These are phyloP conservation scores for Aphelinus certus DNA, from an alignment of 1,140 invertebrate species.

Conservation along the genomic window DNA sequence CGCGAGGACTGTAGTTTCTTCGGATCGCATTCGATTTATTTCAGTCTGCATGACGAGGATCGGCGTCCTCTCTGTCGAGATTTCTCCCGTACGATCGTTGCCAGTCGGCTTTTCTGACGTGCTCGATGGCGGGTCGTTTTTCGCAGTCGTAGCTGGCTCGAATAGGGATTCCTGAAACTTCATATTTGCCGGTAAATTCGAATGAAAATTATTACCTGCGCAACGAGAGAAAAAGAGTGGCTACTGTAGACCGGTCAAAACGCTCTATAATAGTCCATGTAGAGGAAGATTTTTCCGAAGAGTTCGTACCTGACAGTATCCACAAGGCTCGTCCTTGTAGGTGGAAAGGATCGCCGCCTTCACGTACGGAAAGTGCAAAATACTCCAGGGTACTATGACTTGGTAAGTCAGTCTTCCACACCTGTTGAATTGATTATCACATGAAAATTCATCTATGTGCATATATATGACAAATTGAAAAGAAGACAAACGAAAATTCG, in stretches of 20 bases:
- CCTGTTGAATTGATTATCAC: conserved; percentile 37
- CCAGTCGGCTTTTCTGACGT: no score
- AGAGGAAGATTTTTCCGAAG: no score
- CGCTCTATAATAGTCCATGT: no score
- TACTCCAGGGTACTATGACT: conserved; percentile 61
- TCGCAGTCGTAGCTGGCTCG: background rate
- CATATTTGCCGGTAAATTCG: background rate
- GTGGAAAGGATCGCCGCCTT: conserved; percentile 62
- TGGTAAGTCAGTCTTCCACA: conserved; percentile 60
- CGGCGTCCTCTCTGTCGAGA: no score
- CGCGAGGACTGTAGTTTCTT: background rate
- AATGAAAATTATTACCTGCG: background rate
- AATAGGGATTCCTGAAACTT: conserved; percentile 6
- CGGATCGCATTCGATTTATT: no score
- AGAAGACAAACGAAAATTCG: background rate
- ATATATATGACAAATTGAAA: background rate
- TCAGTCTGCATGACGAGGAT: no score
- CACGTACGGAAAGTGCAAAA: conserved; percentile 60
- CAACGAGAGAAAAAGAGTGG: no score
- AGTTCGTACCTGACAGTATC: conserved; percentile 46
- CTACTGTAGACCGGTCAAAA: no score
- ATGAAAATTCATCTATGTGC: background rate
- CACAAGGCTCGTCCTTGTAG: conserved; percentile 59
- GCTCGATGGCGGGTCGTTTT: background rate
- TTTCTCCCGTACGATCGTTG: no score